Percentiles rank a stretch among this genome's conserved stretches.
These are phyloP conservation scores for Meriones unguiculatus DNA, from an alignment of 2,113 vertebrate genomes.

Conservation along the genomic window DNA sequence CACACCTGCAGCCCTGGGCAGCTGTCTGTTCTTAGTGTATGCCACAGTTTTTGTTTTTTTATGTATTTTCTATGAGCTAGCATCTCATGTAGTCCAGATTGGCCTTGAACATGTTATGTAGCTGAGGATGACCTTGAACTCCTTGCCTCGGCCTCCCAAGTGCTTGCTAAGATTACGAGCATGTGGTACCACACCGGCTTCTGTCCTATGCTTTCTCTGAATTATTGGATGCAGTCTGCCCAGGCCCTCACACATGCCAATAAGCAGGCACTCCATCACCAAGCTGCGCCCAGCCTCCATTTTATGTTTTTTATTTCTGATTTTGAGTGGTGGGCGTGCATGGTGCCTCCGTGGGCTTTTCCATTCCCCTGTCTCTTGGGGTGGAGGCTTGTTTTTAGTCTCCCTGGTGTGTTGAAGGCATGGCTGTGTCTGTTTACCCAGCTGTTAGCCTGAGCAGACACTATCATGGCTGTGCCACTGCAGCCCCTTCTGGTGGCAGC, in stretches of 20 bases:
- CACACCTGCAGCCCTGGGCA: accelerated
- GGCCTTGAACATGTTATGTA: not conserved
- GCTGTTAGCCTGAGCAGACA: not conserved
- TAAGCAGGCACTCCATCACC: not conserved
- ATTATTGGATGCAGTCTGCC: not conserved
- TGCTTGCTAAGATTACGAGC: too few species aligned
- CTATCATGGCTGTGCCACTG: not conserved
- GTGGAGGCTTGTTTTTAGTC: not conserved
- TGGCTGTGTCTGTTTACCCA: not conserved
- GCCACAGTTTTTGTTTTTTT: not conserved
- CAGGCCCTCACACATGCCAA: too few species aligned
- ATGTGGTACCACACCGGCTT: not conserved
- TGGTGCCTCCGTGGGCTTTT: not conserved
- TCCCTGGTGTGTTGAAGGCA: not conserved
- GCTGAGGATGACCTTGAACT: not conserved
- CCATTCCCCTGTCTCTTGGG: not conserved
- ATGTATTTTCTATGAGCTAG: not conserved
- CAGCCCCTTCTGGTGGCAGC: accelerated
- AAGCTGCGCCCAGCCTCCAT: not conserved
- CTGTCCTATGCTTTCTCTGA: not conserved
- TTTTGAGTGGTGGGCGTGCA: not conserved
- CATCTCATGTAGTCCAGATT: not conserved
- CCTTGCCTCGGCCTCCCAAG: too few species aligned
- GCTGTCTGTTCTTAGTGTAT: accelerated
- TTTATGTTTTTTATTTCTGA: too few species aligned